These are phyloP conservation scores for Dicentrarchus labrax DNA, from an alignment of 2,113 vertebrate species.

Conservation along the genomic window DNA sequence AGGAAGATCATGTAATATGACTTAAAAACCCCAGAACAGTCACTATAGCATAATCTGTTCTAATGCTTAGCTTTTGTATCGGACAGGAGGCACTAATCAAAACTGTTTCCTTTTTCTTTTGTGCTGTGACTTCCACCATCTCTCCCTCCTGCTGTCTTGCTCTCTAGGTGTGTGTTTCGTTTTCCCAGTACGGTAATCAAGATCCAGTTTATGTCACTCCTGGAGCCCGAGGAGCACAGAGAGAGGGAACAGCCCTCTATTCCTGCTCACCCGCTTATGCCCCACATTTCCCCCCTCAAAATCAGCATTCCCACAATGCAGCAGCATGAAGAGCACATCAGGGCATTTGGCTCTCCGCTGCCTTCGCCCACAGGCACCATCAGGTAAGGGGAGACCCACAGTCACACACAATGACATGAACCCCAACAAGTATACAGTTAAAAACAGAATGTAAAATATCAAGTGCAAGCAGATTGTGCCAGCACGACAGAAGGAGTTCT, in stretches of 20 bases:
- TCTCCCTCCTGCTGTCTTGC: not conserved
- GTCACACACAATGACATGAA: not conserved
- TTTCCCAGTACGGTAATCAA: conserved; percentile 98
- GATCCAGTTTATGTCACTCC: conserved; percentile 94
- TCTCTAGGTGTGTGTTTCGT: conserved; percentile 92
- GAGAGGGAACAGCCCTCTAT: conserved; percentile 89
- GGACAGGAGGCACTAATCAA: not conserved
- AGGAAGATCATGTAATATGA: not conserved
- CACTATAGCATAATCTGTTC: not conserved
- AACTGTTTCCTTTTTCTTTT: not conserved
- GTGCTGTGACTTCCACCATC: not conserved
- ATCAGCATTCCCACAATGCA: conserved; percentile 92
- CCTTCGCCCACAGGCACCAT: conserved; percentile 97
- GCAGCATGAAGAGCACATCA: conserved; percentile 92
- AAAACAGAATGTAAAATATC: not conserved
- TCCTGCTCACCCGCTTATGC: conserved; percentile 90
- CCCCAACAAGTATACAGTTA: not conserved
- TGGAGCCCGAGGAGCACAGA: conserved; percentile 86
- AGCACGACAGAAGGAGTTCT: too few species aligned
- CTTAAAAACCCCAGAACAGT: not conserved
- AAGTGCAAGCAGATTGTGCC: not conserved
- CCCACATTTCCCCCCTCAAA: conserved; percentile 96
- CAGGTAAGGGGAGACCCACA: conserved; percentile 84
- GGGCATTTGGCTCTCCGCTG: conserved; percentile 91
- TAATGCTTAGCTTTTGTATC: not conserved